These are phyloP conservation scores for Amiota communis DNA, from an alignment of 2,888 invertebrate genomes.

Conservation along the genomic window DNA sequence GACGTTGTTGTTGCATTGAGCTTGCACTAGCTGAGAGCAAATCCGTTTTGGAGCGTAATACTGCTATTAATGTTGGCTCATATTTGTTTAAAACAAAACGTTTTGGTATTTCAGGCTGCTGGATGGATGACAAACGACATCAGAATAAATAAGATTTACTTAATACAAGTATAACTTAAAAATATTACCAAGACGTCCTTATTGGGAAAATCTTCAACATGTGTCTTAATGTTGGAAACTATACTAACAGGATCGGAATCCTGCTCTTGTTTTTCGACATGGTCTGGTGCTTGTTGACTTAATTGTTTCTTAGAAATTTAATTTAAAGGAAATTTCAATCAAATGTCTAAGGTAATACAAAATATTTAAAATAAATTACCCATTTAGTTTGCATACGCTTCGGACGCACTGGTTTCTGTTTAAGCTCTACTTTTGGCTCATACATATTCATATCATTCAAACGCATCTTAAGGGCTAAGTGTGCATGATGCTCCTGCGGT, in stretches of 20 bases:
- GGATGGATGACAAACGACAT: not conserved
- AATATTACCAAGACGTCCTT: not conserved
- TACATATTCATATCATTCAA: slow-evolving; percentile 57
- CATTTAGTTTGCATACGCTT: not conserved
- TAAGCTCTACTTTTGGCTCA: slow-evolving; percentile 46
- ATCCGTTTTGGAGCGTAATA: too few species aligned
- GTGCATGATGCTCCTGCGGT: slow-evolving; percentile 25
- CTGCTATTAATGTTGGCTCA: not conserved
- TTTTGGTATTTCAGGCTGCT: not conserved
- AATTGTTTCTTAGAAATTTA: not conserved
- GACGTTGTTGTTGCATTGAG: not conserved
- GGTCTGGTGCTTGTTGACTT: not conserved
- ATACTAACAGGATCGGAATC: not conserved
- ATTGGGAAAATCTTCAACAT: not conserved
- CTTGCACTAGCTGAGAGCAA: not conserved
- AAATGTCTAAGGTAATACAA: not conserved
- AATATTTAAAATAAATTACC: not conserved
- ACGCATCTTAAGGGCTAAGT: slow-evolving; percentile 53
- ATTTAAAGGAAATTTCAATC: too few species aligned
- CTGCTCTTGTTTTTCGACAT: slow-evolving; percentile 6
- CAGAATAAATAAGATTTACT: too few species aligned
- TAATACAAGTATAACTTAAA: not conserved
- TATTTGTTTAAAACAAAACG: not conserved
- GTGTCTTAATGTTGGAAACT: not conserved
- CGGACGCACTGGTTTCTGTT: not conserved